Percentiles rank a stretch among this genome's conserved stretches.
Conservation (phyloP, 2,888 invertebrate species). For the Spialia ferax region DNA sequence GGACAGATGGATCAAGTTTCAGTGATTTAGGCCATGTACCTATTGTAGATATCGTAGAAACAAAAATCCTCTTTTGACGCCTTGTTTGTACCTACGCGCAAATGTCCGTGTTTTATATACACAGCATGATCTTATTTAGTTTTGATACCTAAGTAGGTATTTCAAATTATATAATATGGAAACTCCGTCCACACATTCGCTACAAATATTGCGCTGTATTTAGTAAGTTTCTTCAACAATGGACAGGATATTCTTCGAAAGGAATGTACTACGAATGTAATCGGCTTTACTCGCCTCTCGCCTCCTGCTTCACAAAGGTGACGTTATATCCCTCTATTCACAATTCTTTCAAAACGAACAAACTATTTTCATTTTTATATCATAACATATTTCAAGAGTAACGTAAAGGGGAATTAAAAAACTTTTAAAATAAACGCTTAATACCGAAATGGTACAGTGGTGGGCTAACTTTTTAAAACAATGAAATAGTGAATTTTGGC, state of each 20-base stretch:
- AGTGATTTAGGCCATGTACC: too few relatives aligned
- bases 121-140: neutral
- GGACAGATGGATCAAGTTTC: too few relatives aligned
- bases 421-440: slow-evolving; percentile 14
- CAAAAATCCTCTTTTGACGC: too few relatives aligned
- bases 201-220: slow-evolving; percentile 55
- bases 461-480: slow-evolving; percentile 34
- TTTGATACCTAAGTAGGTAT: neutral
- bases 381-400: slow-evolving; percentile 18
- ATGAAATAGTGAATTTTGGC: slow-evolving; percentile 40
- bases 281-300: slow-evolving; percentile 71
- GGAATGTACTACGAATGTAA: slow-evolving; percentile 70
- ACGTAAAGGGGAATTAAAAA: neutral
- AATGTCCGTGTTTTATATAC: too few relatives aligned
- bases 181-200: neutral
- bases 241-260: slow-evolving; percentile 59
- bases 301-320: slow-evolving; percentile 53
- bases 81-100: too few relatives aligned
- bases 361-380: slow-evolving; percentile 39
- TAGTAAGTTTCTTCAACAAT: slow-evolving; percentile 56
- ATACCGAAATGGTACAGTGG: slow-evolving; percentile 24
- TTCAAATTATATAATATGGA: neutral
- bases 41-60: too few relatives aligned
- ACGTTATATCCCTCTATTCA: slow-evolving; percentile 44
- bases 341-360: slow-evolving; percentile 48